Evolutionary conservation across 1,140 invertebrate genomes (phyloP).

Genomic region (Aradophagus sp.): DNA sequence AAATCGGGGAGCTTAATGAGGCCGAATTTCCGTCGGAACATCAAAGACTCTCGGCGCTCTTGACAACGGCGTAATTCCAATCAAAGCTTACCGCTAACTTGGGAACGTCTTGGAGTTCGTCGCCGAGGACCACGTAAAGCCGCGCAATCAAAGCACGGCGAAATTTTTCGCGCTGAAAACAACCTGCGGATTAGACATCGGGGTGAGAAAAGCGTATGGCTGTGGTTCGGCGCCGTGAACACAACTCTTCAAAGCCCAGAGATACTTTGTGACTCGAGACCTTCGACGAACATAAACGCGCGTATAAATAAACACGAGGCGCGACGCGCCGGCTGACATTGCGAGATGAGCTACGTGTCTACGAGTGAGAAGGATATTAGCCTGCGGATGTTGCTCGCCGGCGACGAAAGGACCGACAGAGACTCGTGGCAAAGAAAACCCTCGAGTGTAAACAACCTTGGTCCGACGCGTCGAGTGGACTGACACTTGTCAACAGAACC

Average conservation of each 20-base stretch:
- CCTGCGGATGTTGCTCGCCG: constrained; percentile 62
- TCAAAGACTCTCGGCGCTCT: too few species aligned
- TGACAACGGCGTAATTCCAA: too few species aligned
- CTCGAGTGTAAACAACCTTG: constrained; percentile 22
- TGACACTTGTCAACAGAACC: constrained; percentile 21
- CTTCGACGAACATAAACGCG: constrained; percentile 16
- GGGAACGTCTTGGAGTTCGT: background rate
- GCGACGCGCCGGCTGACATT: constrained; percentile 19
- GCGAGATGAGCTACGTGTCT: constrained; percentile 14
- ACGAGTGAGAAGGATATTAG: constrained; percentile 70
- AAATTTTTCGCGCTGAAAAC: constrained; percentile 3
- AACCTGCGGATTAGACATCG: constrained; percentile 4
- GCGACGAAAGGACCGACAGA: constrained; percentile 48
- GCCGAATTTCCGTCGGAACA: too few species aligned
- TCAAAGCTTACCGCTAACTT: too few species aligned
- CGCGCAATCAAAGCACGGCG: too few species aligned
- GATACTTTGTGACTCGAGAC: constrained; percentile 1
- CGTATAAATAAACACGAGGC: constrained; percentile 23
- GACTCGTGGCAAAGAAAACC: constrained; percentile 45
- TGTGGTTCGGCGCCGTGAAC: constrained; percentile 2
- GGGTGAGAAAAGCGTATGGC: background rate
- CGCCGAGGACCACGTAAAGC: too few species aligned
- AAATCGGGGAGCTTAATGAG: too few species aligned
- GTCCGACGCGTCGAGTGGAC: constrained; percentile 16
- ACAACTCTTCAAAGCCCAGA: constrained; percentile 1